Percentiles rank a stretch among this genome's conserved stretches.
phyloP scores from a whole-genome alignment of 2,797 vertebrate genomes.

The Acanthurus leucopareius region DNA sequence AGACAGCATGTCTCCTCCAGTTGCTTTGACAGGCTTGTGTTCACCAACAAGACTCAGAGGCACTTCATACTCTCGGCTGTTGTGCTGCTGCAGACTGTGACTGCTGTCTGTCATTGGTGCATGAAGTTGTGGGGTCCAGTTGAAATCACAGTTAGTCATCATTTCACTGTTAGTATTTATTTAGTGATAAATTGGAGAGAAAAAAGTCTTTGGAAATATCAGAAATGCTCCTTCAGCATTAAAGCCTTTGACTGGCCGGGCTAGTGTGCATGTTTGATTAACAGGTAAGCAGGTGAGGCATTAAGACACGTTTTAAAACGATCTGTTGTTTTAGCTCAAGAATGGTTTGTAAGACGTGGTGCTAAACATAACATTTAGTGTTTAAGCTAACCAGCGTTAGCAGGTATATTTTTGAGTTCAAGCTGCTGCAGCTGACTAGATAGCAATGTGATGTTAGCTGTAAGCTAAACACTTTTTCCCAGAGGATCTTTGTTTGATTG shows the following conservation, averaged over 20 bases:
- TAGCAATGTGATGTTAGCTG: neutral
- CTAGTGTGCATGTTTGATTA: neutral
- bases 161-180: neutral
- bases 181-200: neutral
- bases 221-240: neutral
- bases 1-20: constrained; percentile 14
- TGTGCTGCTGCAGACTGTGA: constrained; percentile 3
- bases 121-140: neutral
- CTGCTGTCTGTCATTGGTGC: constrained; percentile 8
- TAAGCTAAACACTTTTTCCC: too few species aligned
- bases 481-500: neutral
- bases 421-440: neutral
- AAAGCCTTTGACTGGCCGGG: neutral
- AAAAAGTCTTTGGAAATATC: neutral
- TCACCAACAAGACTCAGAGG: constrained; percentile 31
- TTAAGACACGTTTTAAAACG: neutral
- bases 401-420: neutral
- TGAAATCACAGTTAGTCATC: constrained; percentile 8
- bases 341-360: neutral
- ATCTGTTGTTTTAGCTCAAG: neutral
- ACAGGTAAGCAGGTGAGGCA: too few species aligned
- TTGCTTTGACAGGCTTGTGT: constrained; percentile 22
- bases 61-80: constrained; percentile 24
- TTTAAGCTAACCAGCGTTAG: neutral
- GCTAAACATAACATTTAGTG: neutral